A percentile compares a stretch with the other conserved stretches of the same genome.
Conservation (phyloP, 1,140 invertebrate genomes). For the Drosophila sechellia region DNA sequence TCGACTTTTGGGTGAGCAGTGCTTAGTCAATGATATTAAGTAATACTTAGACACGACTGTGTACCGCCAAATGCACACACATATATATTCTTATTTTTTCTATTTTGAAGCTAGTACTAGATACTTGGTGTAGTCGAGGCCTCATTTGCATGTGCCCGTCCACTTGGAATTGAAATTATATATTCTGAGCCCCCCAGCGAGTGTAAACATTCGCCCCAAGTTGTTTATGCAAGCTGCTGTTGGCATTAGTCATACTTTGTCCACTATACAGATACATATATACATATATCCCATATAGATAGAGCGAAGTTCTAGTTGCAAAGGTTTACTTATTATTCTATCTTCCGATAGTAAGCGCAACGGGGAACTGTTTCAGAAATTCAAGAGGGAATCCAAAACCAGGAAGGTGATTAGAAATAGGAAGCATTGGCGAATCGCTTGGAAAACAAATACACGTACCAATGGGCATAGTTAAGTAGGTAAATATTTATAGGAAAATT, state of each 20-base stretch:
- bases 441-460: constrained; percentile 13
- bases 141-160: constrained; percentile 53
- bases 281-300: constrained; percentile 2
- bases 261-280: constrained; percentile 14
- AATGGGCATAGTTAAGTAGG: constrained; percentile 16
- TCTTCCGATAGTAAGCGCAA: neutral
- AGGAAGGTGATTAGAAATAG: constrained; percentile 19
- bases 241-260: constrained; percentile 42
- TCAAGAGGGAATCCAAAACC: constrained; percentile 15
- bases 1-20: constrained; percentile 56
- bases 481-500: constrained; percentile 40
- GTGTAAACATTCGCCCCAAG: constrained; percentile 46
- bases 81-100: neutral
- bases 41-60: constrained; percentile 63
- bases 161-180: constrained; percentile 53
- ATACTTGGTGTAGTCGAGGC: constrained; percentile 49
- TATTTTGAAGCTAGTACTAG: constrained; percentile 11
- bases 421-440: constrained; percentile 27
- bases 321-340: no score
- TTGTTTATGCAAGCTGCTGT: constrained; percentile 54
- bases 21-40: constrained; percentile 81
- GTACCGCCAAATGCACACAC: neutral
- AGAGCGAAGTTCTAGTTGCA: neutral
- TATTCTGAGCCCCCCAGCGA: constrained; percentile 29
- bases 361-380: neutral